Evolutionary conservation across 2,888 invertebrate genomes (phyloP).

Genomic region (Aphrophora alni): DNA sequence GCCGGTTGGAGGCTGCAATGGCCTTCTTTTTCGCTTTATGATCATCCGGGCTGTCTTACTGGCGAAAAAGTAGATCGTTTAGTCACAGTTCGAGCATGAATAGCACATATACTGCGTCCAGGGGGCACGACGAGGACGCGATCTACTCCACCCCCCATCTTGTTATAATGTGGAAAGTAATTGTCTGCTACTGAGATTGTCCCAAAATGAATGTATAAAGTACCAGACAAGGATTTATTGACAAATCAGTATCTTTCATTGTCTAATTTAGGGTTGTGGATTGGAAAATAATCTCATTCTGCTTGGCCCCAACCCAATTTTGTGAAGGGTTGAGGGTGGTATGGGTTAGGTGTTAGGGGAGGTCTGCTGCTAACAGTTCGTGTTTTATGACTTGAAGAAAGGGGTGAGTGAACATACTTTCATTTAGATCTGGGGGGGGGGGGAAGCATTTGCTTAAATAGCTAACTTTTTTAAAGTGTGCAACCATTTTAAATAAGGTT

Average conservation of each 20-base stretch:
- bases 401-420: slow-evolving; percentile 1
- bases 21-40: no score
- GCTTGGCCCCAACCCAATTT: neutral
- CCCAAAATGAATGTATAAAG: neutral
- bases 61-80: no score
- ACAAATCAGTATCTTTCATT: neutral
- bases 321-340: neutral
- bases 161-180: no score
- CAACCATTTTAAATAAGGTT: no score
- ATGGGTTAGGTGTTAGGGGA: neutral
- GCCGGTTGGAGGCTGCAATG: no score
- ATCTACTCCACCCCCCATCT: no score
- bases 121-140: no score
- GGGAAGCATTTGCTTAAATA: neutral
- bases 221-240: neutral
- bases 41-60: no score
- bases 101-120: no score
- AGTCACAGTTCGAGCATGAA: no score
- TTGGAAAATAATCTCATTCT: neutral
- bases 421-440: neutral
- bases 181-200: no score
- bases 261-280: neutral
- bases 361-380: neutral
- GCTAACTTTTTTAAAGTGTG: neutral
- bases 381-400: neutral